A percentile compares a stretch with the other conserved stretches of the same genome.
Conservation (phyloP, 2,113 vertebrate species). For the Phaetusa simplex region DNA sequence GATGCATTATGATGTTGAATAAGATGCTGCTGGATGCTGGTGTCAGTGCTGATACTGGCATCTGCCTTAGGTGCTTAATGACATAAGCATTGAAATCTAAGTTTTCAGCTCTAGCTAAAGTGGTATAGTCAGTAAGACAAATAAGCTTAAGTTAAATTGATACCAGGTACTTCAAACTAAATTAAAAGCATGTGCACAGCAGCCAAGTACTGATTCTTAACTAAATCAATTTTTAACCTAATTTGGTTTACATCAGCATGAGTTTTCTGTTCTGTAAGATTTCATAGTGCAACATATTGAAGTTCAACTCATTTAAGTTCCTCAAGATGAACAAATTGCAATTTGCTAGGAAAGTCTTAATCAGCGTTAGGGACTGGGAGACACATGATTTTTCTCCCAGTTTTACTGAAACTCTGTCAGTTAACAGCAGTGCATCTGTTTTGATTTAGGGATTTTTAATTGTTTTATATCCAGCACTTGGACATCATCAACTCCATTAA, state of each 20-base stretch:
- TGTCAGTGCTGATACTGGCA: background rate
- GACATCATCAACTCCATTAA: background rate
- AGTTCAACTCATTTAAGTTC: background rate
- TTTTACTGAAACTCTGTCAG: background rate
- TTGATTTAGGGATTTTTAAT: background rate
- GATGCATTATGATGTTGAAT: background rate
- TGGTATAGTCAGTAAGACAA: background rate
- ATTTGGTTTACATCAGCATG: background rate
- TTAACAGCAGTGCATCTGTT: background rate
- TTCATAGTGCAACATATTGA: background rate
- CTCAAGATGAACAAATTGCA: background rate
- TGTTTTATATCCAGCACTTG: background rate
- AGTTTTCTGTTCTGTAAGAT: background rate
- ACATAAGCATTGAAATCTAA: background rate
- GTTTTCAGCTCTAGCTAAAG: background rate
- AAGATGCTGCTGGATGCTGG: background rate
- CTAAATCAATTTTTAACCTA: conserved; percentile 6
- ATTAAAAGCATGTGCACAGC: background rate
- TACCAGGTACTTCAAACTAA: background rate
- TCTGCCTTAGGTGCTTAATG: background rate
- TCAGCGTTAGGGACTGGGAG: background rate
- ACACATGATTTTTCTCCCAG: background rate
- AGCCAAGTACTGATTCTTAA: conserved; percentile 14
- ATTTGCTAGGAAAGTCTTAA: background rate
- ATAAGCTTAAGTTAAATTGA: background rate